Conservation (phyloP, 2,797 vertebrate species). For the Heteromormyrus szaboi region DNA sequence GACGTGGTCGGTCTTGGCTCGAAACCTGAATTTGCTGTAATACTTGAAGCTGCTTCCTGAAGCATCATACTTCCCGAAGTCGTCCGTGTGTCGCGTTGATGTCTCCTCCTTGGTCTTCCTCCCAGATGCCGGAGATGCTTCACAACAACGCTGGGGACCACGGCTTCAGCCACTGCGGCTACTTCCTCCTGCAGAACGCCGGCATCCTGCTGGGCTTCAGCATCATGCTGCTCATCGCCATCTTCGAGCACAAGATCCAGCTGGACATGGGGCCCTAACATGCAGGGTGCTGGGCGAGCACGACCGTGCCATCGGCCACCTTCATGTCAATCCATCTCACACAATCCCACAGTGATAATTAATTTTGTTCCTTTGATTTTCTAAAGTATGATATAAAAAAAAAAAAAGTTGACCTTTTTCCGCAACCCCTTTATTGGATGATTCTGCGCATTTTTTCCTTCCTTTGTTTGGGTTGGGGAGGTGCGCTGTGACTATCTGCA, state of each 20-base stretch:
- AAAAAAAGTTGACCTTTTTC: neutral
- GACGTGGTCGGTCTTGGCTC: neutral
- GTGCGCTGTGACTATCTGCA: neutral
- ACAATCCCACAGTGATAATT: neutral
- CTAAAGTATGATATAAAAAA: neutral
- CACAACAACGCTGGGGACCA: constrained; percentile 92
- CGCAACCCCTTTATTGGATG: neutral
- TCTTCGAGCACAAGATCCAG: constrained; percentile 89
- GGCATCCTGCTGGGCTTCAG: constrained; percentile 90
- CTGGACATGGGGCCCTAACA: constrained; percentile 77
- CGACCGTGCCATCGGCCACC: neutral
- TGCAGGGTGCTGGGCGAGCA: neutral
- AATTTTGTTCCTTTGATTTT: neutral
- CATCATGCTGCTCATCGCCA: constrained; percentile 90
- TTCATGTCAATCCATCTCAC: neutral
- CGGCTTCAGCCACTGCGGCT: constrained; percentile 90
- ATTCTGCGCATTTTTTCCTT: neutral
- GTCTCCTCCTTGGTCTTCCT: neutral
- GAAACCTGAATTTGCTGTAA: neutral
- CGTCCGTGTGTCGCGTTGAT: neutral
- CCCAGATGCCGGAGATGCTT: constrained; percentile 92
- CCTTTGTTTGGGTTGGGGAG: neutral
- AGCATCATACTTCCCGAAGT: neutral
- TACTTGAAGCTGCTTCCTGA: neutral
- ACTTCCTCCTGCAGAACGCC: constrained; percentile 92